Evolutionary conservation across 1,140 invertebrate genomes (phyloP).

Genomic region (Aphaenogaster rudis): DNA sequence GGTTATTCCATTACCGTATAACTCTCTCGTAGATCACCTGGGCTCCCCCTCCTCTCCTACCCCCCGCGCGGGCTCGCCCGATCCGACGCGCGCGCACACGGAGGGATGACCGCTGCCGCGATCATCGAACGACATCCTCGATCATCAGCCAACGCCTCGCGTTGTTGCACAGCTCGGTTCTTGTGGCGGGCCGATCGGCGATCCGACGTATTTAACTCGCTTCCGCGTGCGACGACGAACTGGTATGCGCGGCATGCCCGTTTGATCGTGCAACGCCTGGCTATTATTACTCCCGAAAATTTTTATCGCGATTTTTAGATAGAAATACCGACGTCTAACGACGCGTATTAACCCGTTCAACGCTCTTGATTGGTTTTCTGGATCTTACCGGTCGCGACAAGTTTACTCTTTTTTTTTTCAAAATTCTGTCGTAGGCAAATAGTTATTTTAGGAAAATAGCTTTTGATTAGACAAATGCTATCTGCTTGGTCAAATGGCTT

Average conservation of each 20-base stretch:
- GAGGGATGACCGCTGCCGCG: slow-evolving; percentile 8
- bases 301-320: slow-evolving; percentile 15
- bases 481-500: too few relatives aligned
- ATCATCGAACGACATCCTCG: slow-evolving; percentile 54
- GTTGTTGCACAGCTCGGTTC: slow-evolving; percentile 12
- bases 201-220: slow-evolving; percentile 27
- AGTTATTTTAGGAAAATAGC: too few relatives aligned
- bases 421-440: neutral
- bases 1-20: slow-evolving; percentile 82
- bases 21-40: slow-evolving; percentile 77
- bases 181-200: neutral
- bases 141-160: slow-evolving; percentile 3
- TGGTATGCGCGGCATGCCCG: slow-evolving; percentile 37
- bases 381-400: neutral
- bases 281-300: neutral
- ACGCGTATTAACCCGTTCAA: neutral
- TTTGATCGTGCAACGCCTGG: slow-evolving; percentile 24
- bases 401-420: too few relatives aligned
- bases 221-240: slow-evolving; percentile 19
- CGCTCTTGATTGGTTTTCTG: neutral
- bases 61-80: neutral
- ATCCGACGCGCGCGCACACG: neutral
- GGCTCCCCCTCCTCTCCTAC: slow-evolving; percentile 36
- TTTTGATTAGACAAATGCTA: too few relatives aligned
- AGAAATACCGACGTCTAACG: neutral